A percentile compares a stretch with the other conserved stretches of the same genome.
Evolutionary conservation across 2,888 invertebrate species (phyloP).

Genomic region (Cataglyphis cursor): DNA sequence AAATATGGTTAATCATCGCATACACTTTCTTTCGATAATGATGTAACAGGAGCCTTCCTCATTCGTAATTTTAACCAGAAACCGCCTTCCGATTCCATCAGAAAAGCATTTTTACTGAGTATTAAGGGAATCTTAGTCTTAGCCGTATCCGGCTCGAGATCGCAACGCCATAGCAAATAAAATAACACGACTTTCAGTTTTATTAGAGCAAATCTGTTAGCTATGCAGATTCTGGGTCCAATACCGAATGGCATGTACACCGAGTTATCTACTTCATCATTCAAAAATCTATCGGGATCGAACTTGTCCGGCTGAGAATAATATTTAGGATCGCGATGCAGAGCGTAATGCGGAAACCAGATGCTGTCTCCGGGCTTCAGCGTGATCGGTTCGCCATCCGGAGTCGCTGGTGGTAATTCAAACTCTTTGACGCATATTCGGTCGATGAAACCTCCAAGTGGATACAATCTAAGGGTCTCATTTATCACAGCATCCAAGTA

Average conservation of each 20-base stretch:
- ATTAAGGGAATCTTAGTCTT: constrained; percentile 86
- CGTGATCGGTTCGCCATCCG: constrained; percentile 76
- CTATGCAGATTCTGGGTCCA: constrained; percentile 81
- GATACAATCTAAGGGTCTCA: constrained; percentile 79
- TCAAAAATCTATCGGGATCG: constrained; percentile 85
- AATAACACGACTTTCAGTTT: constrained; percentile 76
- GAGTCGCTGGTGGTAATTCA: constrained; percentile 78
- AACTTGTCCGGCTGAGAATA: constrained; percentile 84
- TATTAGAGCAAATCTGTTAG: constrained; percentile 85
- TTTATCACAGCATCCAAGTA: constrained; percentile 88
- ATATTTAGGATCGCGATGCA: constrained; percentile 83
- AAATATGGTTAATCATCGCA: not conserved
- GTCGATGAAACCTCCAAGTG: constrained; percentile 76
- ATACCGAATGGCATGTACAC: constrained; percentile 78
- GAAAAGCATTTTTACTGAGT: constrained; percentile 50
- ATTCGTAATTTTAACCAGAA: constrained; percentile 71
- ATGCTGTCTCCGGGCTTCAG: constrained; percentile 80
- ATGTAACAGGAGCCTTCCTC: not conserved
- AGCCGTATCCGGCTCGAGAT: constrained; percentile 77
- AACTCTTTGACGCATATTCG: constrained; percentile 81
- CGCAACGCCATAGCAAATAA: constrained; percentile 72
- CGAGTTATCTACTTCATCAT: constrained; percentile 39
- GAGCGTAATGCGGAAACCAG: constrained; percentile 77
- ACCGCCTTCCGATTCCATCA: constrained; percentile 69
- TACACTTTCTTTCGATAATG: not conserved